Conservation (phyloP, 2,888 invertebrate species). For the Eugnorisma glareosa region DNA sequence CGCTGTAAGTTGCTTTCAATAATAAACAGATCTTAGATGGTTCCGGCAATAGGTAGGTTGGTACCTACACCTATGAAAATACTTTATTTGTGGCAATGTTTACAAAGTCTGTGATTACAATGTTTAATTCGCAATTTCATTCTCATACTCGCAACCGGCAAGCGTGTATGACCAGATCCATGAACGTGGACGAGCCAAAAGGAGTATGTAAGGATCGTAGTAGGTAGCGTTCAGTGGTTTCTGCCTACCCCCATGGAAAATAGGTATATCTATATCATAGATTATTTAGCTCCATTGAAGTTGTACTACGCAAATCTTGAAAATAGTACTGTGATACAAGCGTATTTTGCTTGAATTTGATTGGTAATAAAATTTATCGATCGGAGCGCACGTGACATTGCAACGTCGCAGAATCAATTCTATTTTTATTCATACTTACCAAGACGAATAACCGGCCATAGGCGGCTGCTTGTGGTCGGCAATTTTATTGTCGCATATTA, state of each 20-base stretch:
- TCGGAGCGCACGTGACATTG: not conserved
- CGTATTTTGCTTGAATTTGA: not conserved
- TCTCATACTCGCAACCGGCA: too few species aligned
- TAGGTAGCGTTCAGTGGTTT: too few species aligned
- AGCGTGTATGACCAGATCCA: too few species aligned
- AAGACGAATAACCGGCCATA: conserved; percentile 7
- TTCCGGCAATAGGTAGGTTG: not conserved
- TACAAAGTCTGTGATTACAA: not conserved
- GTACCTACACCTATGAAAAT: not conserved
- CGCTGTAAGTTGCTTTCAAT: not conserved
- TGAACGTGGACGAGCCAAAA: too few species aligned
- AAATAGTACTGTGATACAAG: conserved; percentile 5
- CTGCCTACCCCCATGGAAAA: too few species aligned
- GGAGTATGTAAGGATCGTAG: too few species aligned
- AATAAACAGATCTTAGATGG: not conserved
- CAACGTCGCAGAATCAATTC: conserved; percentile 34
- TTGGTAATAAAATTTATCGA: conserved; percentile 33
- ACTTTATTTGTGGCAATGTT: not conserved
- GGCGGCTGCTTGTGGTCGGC: conserved; percentile 1
- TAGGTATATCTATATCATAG: too few species aligned
- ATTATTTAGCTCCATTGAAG: not conserved
- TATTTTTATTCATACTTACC: conserved; percentile 11
- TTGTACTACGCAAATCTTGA: not conserved
- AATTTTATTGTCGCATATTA: conserved; percentile 40
- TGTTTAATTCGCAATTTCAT: not conserved